These are phyloP conservation scores for Pogonocichla stellata DNA, from an alignment of 2,113 vertebrate species.

Conservation along the genomic window DNA sequence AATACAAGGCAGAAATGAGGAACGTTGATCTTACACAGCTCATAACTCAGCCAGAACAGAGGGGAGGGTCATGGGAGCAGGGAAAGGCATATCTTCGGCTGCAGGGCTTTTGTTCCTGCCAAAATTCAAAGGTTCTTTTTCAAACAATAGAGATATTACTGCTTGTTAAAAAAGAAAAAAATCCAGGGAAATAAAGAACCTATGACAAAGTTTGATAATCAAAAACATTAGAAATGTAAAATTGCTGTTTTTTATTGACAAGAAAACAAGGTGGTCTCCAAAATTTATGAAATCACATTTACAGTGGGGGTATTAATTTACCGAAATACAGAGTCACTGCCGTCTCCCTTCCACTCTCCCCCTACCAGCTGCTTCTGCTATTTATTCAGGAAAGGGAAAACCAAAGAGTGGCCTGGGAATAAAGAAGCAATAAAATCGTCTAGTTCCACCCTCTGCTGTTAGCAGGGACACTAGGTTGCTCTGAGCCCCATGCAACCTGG, in stretches of 20 bases:
- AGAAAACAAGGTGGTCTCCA: background rate
- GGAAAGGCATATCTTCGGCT: background rate
- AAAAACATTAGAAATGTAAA: background rate
- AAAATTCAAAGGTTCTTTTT: slow-evolving; percentile 7
- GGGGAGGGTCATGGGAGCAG: background rate
- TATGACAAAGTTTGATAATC: background rate
- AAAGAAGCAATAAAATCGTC: background rate
- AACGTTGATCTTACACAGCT: background rate
- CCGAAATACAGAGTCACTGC: background rate
- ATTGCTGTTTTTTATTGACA: rapidly evolving
- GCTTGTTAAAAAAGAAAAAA: background rate
- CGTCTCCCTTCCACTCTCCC: background rate
- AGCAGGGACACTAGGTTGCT: background rate
- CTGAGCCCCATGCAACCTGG: background rate
- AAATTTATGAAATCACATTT: background rate
- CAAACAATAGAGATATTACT: background rate
- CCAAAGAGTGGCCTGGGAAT: background rate
- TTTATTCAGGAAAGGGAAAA: background rate
- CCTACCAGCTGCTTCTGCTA: background rate
- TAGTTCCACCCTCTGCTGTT: background rate
- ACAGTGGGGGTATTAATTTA: background rate
- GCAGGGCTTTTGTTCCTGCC: background rate
- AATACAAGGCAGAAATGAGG: background rate
- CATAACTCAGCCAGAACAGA: background rate
- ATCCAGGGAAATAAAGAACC: background rate